Conservation (phyloP, 1,140 invertebrate genomes). For the Lycorma delicatula region DNA sequence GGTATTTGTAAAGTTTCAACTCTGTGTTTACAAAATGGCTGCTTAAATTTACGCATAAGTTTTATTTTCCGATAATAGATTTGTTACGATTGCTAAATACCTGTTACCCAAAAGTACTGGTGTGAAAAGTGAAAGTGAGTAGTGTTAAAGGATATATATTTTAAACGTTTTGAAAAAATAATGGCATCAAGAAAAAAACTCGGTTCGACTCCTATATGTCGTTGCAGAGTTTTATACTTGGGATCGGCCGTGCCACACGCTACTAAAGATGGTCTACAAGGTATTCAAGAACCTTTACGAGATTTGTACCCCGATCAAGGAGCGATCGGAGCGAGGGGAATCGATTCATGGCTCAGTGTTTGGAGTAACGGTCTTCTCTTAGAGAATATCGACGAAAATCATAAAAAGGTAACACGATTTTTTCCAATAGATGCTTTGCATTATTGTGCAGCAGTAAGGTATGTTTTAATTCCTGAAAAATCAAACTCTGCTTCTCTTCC, state of each 20-base stretch:
- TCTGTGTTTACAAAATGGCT: no score
- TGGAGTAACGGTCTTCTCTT: constrained; percentile 91
- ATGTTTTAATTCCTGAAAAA: constrained; percentile 46
- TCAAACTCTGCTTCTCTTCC: constrained; percentile 45
- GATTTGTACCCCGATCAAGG: constrained; percentile 91
- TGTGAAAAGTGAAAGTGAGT: no score
- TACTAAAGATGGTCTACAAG: constrained; percentile 93
- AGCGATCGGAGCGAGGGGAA: constrained; percentile 71
- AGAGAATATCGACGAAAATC: constrained; percentile 91
- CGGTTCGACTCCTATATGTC: constrained; percentile 75
- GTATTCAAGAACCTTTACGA: constrained; percentile 90
- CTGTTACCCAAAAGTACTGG: no score
- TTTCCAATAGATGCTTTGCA: constrained; percentile 93
- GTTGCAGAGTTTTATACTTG: constrained; percentile 91
- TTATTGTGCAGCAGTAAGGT: constrained; percentile 90
- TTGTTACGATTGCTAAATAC: no score
- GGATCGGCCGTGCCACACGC: constrained; percentile 93
- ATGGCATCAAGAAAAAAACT: background rate
- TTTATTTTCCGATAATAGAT: no score
- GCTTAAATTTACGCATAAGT: no score
- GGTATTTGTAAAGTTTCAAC: no score
- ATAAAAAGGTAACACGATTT: constrained; percentile 86
- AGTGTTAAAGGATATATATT: no score
- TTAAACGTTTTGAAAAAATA: background rate
- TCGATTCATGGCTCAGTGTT: constrained; percentile 92